Percentiles rank a stretch among this genome's conserved stretches.
phyloP scores from a whole-genome alignment of 2,888 invertebrate genomes.

The Clusia tigrina region DNA sequence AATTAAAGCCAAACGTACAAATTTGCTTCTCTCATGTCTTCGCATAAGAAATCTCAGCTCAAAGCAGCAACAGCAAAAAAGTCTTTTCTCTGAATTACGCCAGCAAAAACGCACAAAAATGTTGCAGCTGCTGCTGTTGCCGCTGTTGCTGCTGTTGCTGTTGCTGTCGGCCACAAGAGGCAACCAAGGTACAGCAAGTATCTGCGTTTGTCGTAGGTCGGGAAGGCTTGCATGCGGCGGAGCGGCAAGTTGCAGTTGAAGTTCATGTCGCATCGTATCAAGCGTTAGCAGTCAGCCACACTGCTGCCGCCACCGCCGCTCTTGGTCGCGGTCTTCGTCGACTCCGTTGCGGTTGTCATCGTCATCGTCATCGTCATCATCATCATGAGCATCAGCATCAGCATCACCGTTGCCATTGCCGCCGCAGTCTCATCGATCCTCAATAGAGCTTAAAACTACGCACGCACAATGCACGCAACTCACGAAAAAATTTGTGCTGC shows the following conservation, averaged over 20 bases:
- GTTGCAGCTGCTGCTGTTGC: not conserved
- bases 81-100: not conserved
- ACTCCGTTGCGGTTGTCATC: conserved; percentile 21
- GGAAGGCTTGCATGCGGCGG: not conserved
- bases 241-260: conserved; percentile 14
- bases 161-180: not conserved
- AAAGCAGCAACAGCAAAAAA: not conserved
- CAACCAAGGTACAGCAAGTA: not conserved
- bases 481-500: conserved; percentile 2
- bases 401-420: not conserved
- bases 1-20: not conserved
- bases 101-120: conserved; percentile 6
- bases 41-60: not conserved
- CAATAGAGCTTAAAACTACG: conserved; percentile 27
- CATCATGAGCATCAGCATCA: too few relatives aligned
- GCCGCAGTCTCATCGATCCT: conserved; percentile 16
- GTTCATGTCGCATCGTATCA: conserved; percentile 23
- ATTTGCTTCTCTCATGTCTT: not conserved
- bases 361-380: conserved; percentile 9
- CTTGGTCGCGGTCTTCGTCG: not conserved
- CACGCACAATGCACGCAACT: conserved; percentile 34
- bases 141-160: not conserved
- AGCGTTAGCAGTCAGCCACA: not conserved
- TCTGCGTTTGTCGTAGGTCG: not conserved
- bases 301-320: not conserved